Evolutionary conservation across 1,140 invertebrate species (phyloP), one percentile per base, ranked within the genome.

Genomic region (Dolichoris vasculosae): DNA sequence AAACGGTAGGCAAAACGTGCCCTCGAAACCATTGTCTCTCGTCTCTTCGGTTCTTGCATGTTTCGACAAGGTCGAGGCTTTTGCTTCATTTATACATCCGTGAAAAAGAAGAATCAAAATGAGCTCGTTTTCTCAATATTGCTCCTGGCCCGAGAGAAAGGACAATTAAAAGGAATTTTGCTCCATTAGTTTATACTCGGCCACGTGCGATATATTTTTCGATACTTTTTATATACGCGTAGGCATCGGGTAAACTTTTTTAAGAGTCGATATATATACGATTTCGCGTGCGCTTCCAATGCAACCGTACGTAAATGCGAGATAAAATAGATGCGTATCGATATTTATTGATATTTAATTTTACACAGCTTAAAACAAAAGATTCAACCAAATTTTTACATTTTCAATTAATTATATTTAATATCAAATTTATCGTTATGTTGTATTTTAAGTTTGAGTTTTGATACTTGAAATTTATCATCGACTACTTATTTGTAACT

Each of bases 1-100:
- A 73, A 73, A 43, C 38, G 69, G 40, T 73, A 73, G 38, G 38
- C 40, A 73, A 73, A 73, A 73, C 38, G 69, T 40, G 26, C 20
- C 0, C 69, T 26, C 69, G 32, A 30, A 43, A 17, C 69, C 69
- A 38, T 73, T 73, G 69, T 73, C 69, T 73, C 23, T 40, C 67
- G n/a, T 30, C 11, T 71, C 67, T 40, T 43, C 23, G n/a, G 38
- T 73, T 73, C 38, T 43, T 43, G 69, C 38, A 7, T 3, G 38
- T 73, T 73, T 43, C 35, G 40, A 73, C 40, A 73, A 73, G 38
- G 43, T 40, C 23, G 20, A 43, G 20, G 38, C 69, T 73, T 43
- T 38, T 23, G 38, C 20, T 73, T 40, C 69, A 69, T 69, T 69
- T 69, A 69, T 69, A 69, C 3, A 38, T 43, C 20, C 9, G 11